Base-by-base conservation (phyloP, 2,888 invertebrate species). In the Schrankia costaestrigalis region DNA sequence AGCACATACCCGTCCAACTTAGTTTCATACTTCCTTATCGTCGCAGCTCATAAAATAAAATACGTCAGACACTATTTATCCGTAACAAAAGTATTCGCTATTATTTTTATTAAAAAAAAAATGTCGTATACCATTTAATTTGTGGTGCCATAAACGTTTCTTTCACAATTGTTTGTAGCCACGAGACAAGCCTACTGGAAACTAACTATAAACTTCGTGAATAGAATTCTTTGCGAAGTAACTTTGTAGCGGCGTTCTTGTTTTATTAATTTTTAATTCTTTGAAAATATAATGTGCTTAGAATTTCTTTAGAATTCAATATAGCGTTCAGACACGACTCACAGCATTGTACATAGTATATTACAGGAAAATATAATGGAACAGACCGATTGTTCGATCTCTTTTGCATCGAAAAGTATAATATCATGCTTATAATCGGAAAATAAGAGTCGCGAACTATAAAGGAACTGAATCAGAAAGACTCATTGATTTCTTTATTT, bases 191-290 rank as follows among this genome's bases (percentile, higher is more conserved):
- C 56, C 56, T 52, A 39, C 46, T 58, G 39, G 70, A 68, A 74
- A 73, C 69, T 48, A 45, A 59, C 73, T 72, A 60, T 72, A 73
- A 70, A 55, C 40, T 38, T 41, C 35, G 18, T 41, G 50, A 57
- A 54, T 61, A 50, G 42, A 44, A 36, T 36, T 34, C 27, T 24
- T 46, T 3, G 44, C 56, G 62, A 35, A 7, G 50, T 68, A 59
- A 67, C 68, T 62, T 73, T 73, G 70, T 53, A 36, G 3, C 26
- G 35, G 38, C 41, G 47, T 17, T n/a, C 9, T 27, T 23, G 9
- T 21, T n/a, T n/a, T 21, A 21, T n/a, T 3, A 21, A 21, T 3
- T 21, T n/a, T n/a, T n/a, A n/a, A n/a, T n/a, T n/a, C n/a, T n/a
- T n/a, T n/a, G n/a, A n/a, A n/a, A n/a, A n/a, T n/a, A n/a, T n/a